Conservation (phyloP, 2,797 vertebrate genomes). For the Sarcophilus harrisii region DNA sequence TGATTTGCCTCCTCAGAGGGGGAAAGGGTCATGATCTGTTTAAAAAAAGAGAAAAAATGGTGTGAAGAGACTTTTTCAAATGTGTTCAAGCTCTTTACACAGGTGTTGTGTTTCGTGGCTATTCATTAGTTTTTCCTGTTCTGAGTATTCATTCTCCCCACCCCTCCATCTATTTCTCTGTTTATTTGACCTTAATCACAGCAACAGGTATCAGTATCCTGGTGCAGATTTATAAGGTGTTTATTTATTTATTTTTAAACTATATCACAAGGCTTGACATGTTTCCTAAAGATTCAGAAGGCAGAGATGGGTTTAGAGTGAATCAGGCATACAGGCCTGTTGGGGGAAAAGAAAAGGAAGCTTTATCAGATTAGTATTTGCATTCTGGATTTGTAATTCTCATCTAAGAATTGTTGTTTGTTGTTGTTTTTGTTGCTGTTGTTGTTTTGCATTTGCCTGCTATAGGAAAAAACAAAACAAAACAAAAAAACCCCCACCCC, state of each 20-base stretch:
- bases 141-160: neutral
- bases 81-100: neutral
- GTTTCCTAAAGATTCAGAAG: conserved; percentile 56
- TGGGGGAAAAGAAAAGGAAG: conserved; percentile 40
- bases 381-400: conserved; percentile 25
- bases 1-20: conserved; percentile 96
- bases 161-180: neutral
- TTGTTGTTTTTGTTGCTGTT: neutral
- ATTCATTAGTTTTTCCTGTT: neutral
- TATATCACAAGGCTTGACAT: neutral
- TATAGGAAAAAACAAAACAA: conserved; percentile 44
- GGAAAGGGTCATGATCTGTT: conserved; percentile 95
- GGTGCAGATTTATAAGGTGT: neutral
- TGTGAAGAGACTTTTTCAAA: neutral
- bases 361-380: conserved; percentile 18
- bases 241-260: neutral
- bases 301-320: conserved; percentile 44
- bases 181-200: neutral
- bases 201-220: neutral
- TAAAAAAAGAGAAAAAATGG: conserved; percentile 61
- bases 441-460: conserved; percentile 44
- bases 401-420: neutral
- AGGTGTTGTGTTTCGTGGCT: neutral
- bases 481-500: neutral
- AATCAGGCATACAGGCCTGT: neutral